phyloP scores from a whole-genome alignment of 2,797 vertebrate genomes.

The Salarias fasciatus region DNA sequence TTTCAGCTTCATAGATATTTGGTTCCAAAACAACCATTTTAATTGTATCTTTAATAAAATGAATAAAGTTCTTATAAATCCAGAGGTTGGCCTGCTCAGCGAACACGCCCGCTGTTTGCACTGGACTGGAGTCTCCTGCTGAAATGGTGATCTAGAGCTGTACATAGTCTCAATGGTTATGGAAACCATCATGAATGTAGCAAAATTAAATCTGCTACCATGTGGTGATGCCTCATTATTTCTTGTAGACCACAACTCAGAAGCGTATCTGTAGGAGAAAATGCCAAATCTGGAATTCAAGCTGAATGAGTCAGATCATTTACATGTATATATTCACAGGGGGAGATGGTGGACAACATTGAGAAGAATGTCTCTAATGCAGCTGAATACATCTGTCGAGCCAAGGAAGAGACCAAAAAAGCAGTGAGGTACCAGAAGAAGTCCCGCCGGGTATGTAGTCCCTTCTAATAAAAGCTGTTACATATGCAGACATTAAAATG shows the following conservation, averaged over 20 bases:
- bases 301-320: neutral
- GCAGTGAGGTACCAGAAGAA: constrained; percentile 93
- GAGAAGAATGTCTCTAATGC: constrained; percentile 94
- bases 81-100: too few relatives aligned
- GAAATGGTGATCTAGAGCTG: too few relatives aligned
- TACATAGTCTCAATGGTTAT: too few relatives aligned
- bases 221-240: neutral
- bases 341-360: constrained; percentile 97
- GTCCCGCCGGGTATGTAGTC: constrained; percentile 89
- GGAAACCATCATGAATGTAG: too few relatives aligned
- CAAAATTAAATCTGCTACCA: too few relatives aligned
- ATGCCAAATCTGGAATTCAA: neutral
- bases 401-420: constrained; percentile 95
- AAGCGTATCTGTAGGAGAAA: too few relatives aligned
- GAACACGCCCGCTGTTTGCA: too few relatives aligned
- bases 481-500: neutral
- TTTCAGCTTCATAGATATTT: too few relatives aligned
- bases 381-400: constrained; percentile 87
- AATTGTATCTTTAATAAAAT: too few relatives aligned
- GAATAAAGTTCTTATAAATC: too few relatives aligned
- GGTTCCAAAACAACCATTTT: too few relatives aligned
- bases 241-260: neutral
- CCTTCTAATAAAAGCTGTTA: neutral
- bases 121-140: too few relatives aligned
- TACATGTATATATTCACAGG: constrained; percentile 74